A percentile compares a stretch with the other conserved stretches of the same genome.
Conservation (phyloP, 2,113 vertebrate species). For the Takifugu flavidus region DNA sequence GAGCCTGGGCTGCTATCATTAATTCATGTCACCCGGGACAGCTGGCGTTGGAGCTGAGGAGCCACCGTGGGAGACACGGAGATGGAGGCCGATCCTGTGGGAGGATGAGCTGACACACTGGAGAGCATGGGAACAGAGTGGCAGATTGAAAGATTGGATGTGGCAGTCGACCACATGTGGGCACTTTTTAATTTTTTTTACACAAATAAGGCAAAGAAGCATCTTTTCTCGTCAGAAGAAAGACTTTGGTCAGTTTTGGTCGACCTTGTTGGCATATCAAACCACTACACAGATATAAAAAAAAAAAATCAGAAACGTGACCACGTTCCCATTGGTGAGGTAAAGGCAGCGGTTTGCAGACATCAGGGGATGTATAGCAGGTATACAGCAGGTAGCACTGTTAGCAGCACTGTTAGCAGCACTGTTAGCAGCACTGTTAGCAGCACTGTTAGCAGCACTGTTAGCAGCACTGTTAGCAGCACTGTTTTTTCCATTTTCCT, state of each 20-base stretch:
- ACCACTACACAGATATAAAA: slow-evolving; percentile 8
- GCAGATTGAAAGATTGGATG: slow-evolving; percentile 7
- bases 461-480: too few relatives aligned
- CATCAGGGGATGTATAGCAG: neutral
- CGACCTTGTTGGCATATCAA: neutral
- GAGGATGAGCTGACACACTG: slow-evolving; percentile 41
- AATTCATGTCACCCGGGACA: slow-evolving; percentile 72
- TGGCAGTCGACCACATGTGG: neutral
- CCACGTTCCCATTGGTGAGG: neutral
- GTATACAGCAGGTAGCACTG: too few relatives aligned
- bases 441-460: too few relatives aligned
- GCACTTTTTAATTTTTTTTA: too few relatives aligned
- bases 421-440: too few relatives aligned
- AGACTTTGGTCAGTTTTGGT: neutral
- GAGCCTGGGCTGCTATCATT: slow-evolving; percentile 68
- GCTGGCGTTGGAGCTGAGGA: slow-evolving; percentile 46
- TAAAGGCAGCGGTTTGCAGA: neutral
- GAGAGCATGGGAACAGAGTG: neutral
- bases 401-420: too few relatives aligned
- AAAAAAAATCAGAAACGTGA: neutral
- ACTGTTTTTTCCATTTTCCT: slow-evolving; percentile 2
- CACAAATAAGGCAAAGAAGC: too few relatives aligned
- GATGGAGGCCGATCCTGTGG: slow-evolving; percentile 49
- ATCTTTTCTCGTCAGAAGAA: neutral
- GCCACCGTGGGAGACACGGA: slow-evolving; percentile 49